A percentile compares a stretch with the other conserved stretches of the same genome.
These are phyloP conservation scores for Speoplatyrhinus poulsoni DNA, from an alignment of 2,113 vertebrate species.

Conservation along the genomic window DNA sequence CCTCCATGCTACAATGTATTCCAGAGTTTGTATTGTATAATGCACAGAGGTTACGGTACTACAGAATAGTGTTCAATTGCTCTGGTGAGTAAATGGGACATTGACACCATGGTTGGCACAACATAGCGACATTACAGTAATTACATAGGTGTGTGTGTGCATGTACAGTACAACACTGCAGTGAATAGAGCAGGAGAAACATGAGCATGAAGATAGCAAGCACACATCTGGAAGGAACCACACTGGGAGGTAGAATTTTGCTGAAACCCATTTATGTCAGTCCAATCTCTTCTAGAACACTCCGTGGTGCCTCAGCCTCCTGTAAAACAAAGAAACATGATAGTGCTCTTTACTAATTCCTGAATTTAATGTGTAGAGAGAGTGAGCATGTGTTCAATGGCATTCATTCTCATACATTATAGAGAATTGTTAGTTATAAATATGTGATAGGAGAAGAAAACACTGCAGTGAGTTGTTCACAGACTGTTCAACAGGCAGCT, in stretches of 20 bases:
- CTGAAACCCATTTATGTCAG: slow-evolving; percentile 85
- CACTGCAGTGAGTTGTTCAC: neutral
- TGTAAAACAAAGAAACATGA: slow-evolving; percentile 49
- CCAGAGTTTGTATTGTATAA: neutral
- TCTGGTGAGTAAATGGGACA: slow-evolving; percentile 38
- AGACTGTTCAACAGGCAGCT: neutral
- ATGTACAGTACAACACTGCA: slow-evolving; percentile 54
- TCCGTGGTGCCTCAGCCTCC: slow-evolving; percentile 97
- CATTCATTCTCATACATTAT: neutral
- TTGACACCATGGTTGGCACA: slow-evolving; percentile 62
- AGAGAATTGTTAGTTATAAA: neutral
- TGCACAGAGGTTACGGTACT: slow-evolving; percentile 21
- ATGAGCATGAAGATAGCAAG: slow-evolving; percentile 26
- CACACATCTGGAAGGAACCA: slow-evolving; percentile 19
- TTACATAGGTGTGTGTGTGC: slow-evolving; percentile 34
- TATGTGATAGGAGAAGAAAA: slow-evolving; percentile 1
- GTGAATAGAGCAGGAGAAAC: slow-evolving; percentile 25
- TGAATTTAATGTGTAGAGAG: neutral
- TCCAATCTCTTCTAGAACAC: slow-evolving; percentile 96
- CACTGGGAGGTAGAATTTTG: neutral
- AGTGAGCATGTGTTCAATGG: no score
- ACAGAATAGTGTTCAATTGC: slow-evolving; percentile 16
- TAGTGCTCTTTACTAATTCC: neutral
- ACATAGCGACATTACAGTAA: slow-evolving; percentile 50
- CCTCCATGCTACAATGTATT: slow-evolving; percentile 64